A percentile compares a stretch with the other conserved stretches of the same genome.
Evolutionary conservation across 2,797 vertebrate genomes (phyloP).

Genomic region (Anguilla marmorata): DNA sequence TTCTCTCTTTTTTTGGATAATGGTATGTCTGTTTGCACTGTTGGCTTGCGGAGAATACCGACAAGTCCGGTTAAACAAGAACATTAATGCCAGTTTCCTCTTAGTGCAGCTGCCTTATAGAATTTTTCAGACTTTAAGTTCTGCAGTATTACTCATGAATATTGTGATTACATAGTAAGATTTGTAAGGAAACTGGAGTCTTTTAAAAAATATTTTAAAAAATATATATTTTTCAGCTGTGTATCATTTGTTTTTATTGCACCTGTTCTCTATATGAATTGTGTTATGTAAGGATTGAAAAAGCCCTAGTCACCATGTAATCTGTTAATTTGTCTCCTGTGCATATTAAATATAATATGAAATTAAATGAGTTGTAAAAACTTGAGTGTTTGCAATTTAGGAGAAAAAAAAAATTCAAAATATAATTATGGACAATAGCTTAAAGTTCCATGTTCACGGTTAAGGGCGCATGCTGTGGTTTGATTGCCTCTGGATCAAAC

Average conservation of each 20-base stretch:
- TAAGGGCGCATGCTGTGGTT: neutral
- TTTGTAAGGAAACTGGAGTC: neutral
- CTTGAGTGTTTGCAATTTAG: neutral
- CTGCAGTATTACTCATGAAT: neutral
- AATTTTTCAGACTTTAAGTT: neutral
- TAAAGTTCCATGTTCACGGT: neutral
- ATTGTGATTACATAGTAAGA: neutral
- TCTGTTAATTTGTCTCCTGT: neutral
- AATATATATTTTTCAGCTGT: neutral
- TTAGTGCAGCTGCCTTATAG: neutral
- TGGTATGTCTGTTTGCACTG: neutral
- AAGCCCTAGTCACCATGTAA: neutral
- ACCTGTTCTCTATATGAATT: neutral
- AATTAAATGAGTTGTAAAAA: no score
- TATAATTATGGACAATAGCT: neutral
- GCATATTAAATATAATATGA: neutral
- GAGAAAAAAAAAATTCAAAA: neutral
- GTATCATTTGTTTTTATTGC: neutral
- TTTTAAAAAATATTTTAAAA: neutral
- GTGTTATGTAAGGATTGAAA: neutral
- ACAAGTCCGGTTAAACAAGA: neutral
- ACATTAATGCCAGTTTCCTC: neutral
- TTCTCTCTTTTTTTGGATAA: slow-evolving; percentile 7
- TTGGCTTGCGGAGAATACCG: neutral
- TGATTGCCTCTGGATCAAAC: neutral